A percentile compares a stretch with the other conserved stretches of the same genome.
These are phyloP conservation scores for Hycleus cichorii DNA, from an alignment of 1,140 invertebrate species.

Conservation along the genomic window DNA sequence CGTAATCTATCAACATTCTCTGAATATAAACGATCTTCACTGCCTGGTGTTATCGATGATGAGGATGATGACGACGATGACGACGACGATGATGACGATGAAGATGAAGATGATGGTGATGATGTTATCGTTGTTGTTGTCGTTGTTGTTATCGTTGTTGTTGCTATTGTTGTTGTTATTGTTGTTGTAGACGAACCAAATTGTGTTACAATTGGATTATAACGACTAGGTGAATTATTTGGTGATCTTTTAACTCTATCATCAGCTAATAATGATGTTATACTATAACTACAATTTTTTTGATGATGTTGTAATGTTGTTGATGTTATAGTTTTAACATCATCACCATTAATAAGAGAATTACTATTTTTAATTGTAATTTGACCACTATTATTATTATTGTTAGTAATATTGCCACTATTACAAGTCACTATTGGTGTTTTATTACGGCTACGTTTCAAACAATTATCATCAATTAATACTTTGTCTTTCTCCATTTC, in stretches of 20 bases:
- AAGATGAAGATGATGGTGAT: slow-evolving; percentile 1
- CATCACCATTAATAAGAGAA: slow-evolving; percentile 32
- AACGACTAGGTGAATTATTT: slow-evolving; percentile 39
- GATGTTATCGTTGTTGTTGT: slow-evolving; percentile 1
- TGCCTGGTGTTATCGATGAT: slow-evolving; percentile 5
- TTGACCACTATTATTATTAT: background rate
- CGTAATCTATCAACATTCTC: slow-evolving; percentile 38
- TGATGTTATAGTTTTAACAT: slow-evolving; percentile 24
- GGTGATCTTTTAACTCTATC: slow-evolving; percentile 35
- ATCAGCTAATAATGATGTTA: slow-evolving; percentile 62
- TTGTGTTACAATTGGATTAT: slow-evolving; percentile 19
- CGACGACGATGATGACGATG: slow-evolving; percentile 1
- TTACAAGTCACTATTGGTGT: slow-evolving; percentile 31
- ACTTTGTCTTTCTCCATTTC: slow-evolving; percentile 46
- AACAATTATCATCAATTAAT: slow-evolving; percentile 20
- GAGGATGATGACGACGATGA: slow-evolving; percentile 2
- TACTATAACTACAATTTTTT: slow-evolving; percentile 59
- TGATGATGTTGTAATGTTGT: slow-evolving; percentile 15
- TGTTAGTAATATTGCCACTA: background rate
- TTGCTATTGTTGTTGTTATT: background rate
- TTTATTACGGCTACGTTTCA: slow-evolving; percentile 36
- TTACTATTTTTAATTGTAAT: slow-evolving; percentile 14
- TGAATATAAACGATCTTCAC: slow-evolving; percentile 37
- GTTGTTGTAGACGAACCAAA: slow-evolving; percentile 18
- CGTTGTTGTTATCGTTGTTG: background rate